Base-by-base conservation (phyloP, 1,140 invertebrate species). In the Drosophila yakuba region DNA sequence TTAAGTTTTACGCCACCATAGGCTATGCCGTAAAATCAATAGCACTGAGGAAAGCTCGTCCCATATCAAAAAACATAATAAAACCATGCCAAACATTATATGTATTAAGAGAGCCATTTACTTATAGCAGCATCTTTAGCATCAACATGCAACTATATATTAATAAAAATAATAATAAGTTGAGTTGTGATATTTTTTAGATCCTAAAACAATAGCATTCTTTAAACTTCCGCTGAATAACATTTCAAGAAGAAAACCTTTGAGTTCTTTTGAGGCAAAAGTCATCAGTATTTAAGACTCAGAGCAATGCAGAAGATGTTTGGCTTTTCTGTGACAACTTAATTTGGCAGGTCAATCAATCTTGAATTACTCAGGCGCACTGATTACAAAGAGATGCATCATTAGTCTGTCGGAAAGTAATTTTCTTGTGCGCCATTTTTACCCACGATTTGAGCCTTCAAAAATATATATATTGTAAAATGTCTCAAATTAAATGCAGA, bases 281-380 rank as follows among this genome's bases (percentile, higher is more conserved):
- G 1, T 11, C 11, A 15, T 28, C 28, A 63, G 32, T 17, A 44
- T 35, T 4, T 43, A 17, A 47, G 23, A 12, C 15, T 20, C n/a
- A 48, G 15, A 48, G 14, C 14, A 32, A 15, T 6, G 15, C 4
- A 32, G 48, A 23, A 39, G 43, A 38, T 43, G 11, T 64, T 23
- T 20, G 35, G 39, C 48, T 45, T 55, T 57, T 71, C 23, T 28
- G 43, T 50, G 67, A 71, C 64, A 69, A 43, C 51, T 35, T 69
- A 41, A 69, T 69, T 71, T 48, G 67, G 64, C 50, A 69, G 67
- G 51, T 71, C 67, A 69, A 71, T 71, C 67, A 71, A 69, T 71
- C 51, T 57, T 23, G 41, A 48, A 48, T 57, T 69, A 48, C 51
- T 44, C 51, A 50, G 23, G 43, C 64, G 28, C 43, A 71, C 67